A percentile compares a stretch with the other conserved stretches of the same genome.
These are phyloP conservation scores for Rhynchotus rufescens DNA, from an alignment of 2,797 vertebrate genomes.

Conservation along the genomic window DNA sequence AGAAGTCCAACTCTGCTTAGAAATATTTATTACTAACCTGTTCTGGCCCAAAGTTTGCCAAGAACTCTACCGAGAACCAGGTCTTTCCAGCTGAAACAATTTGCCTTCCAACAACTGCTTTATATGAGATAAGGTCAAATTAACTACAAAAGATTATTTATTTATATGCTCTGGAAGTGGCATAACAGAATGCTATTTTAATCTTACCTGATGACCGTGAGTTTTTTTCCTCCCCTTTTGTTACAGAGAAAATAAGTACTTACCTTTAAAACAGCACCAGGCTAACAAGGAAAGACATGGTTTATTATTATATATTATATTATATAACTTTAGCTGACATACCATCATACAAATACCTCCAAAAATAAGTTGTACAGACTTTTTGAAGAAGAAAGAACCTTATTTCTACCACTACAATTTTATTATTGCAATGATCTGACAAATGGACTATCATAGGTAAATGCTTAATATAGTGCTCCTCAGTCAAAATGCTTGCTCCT, in stretches of 20 bases:
- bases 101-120: background rate
- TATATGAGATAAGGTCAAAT: background rate
- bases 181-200: background rate
- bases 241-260: background rate
- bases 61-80: background rate
- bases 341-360: background rate
- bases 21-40: background rate
- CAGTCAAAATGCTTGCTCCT: background rate
- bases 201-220: background rate
- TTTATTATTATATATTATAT: background rate
- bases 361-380: background rate
- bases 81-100: background rate
- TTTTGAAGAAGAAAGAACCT: background rate
- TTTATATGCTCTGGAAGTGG: background rate
- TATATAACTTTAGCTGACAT: background rate
- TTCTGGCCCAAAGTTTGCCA: background rate
- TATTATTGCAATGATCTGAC: background rate
- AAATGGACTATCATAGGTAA: background rate
- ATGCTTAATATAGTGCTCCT: background rate
- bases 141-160: background rate
- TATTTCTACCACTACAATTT: background rate
- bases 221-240: background rate
- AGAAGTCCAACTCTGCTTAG: background rate
- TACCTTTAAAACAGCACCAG: background rate
- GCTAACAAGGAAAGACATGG: background rate